A percentile compares a stretch with the other conserved stretches of the same genome.
Conservation (phyloP, 2,113 vertebrate genomes). For the Haemorhous mexicanus region DNA sequence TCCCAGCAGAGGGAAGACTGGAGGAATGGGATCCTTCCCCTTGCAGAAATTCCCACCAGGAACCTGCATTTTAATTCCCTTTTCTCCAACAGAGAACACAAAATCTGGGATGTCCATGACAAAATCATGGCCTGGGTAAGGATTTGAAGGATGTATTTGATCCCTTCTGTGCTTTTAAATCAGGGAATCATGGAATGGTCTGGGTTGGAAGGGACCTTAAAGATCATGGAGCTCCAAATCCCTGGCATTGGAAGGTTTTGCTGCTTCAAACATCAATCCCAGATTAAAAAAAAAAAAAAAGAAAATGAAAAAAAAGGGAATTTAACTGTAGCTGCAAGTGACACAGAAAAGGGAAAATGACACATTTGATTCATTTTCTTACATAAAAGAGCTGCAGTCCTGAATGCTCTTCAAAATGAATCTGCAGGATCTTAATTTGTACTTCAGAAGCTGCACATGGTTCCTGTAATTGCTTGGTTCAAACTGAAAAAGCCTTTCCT, state of each 20-base stretch:
- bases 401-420: not conserved
- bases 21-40: not conserved
- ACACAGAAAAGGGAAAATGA: not conserved
- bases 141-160: not conserved
- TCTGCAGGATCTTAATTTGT: not conserved
- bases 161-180: not conserved
- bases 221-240: not conserved
- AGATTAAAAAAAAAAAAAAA: not conserved
- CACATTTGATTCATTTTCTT: not conserved
- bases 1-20: not conserved
- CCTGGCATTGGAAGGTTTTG: not conserved
- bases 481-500: not conserved
- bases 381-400: not conserved
- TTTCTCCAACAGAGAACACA: not conserved
- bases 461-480: not conserved
- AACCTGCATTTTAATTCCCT: not conserved
- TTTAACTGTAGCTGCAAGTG: not conserved
- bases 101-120: not conserved
- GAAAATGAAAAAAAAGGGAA: too few species aligned
- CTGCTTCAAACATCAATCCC: not conserved
- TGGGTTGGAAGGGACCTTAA: not conserved
- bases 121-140: not conserved
- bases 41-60: not conserved
- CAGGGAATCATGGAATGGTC: not conserved
- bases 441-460: not conserved